Evolutionary conservation across 64 coral and sea anemone genomes (phyloP).

Genomic region (Catalaphyllia jardinei): DNA sequence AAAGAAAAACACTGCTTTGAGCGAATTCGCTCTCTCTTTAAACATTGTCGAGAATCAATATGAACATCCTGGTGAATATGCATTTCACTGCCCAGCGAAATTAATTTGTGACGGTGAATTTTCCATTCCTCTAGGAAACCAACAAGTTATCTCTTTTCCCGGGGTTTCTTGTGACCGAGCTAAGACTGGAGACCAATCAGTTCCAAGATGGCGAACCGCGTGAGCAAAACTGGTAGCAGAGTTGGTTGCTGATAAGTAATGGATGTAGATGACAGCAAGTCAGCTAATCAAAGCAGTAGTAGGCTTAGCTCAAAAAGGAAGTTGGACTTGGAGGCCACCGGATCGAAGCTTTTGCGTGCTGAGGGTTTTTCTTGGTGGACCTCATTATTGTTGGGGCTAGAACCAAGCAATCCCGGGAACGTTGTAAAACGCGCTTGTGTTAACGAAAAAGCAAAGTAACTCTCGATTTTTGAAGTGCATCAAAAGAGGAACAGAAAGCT

Average conservation of each 20-base stretch:
- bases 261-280: slow-evolving; percentile 36
- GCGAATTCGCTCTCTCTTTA: too few species aligned
- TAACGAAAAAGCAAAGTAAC: not conserved
- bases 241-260: slow-evolving; percentile 44
- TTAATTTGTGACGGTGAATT: too few species aligned
- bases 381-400: slow-evolving; percentile 68
- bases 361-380: slow-evolving; percentile 97
- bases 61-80: too few species aligned
- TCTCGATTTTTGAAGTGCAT: not conserved
- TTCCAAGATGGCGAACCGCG: not conserved
- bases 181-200: not conserved
- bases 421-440: not conserved
- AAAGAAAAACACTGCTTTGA: not conserved
- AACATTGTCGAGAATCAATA: too few species aligned
- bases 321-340: not conserved
- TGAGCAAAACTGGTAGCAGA: not conserved
- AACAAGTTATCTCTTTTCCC: too few species aligned
- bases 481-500: not conserved
- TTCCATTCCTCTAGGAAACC: too few species aligned
- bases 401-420: not conserved
- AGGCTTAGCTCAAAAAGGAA: slow-evolving; percentile 72
- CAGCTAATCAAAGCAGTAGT: not conserved
- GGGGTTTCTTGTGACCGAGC: not conserved
- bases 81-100: too few species aligned
- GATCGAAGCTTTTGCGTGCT: slow-evolving; percentile 55